phyloP scores from a whole-genome alignment of 2,113 vertebrate species.

The Riparia riparia region DNA sequence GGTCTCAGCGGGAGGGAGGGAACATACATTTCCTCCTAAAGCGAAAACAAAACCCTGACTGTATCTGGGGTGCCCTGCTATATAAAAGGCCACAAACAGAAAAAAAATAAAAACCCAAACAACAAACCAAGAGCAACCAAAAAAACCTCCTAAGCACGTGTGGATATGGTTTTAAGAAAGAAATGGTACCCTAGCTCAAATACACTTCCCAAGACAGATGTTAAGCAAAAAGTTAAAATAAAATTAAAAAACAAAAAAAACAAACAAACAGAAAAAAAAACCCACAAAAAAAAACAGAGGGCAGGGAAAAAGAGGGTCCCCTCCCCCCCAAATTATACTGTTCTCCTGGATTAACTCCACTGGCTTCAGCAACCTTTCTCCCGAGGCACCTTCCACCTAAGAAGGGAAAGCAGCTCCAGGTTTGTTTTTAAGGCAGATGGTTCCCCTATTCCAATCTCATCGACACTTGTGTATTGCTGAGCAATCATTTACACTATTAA shows the following conservation, averaged over 20 bases:
- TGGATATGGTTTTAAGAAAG: not conserved
- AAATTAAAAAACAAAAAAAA: not conserved
- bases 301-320: not conserved
- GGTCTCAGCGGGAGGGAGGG: not conserved
- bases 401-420: not conserved
- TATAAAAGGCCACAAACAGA: not conserved
- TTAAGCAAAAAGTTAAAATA: not conserved
- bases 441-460: not conserved
- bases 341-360: not conserved
- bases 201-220: not conserved
- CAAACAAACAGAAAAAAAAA: too few species aligned
- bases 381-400: not conserved
- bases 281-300: not conserved
- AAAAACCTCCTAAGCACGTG: not conserved
- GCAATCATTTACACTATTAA: constrained; percentile 29
- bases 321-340: not conserved
- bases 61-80: not conserved
- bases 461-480: not conserved
- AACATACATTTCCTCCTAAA: constrained; percentile 15
- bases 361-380: not conserved
- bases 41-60: constrained; percentile 31
- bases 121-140: too few species aligned
- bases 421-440: not conserved
- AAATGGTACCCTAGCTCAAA: not conserved
- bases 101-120: fast-evolving